Evolutionary conservation across 2,113 vertebrate genomes (phyloP).

Genomic region (Amazona guildingii): DNA sequence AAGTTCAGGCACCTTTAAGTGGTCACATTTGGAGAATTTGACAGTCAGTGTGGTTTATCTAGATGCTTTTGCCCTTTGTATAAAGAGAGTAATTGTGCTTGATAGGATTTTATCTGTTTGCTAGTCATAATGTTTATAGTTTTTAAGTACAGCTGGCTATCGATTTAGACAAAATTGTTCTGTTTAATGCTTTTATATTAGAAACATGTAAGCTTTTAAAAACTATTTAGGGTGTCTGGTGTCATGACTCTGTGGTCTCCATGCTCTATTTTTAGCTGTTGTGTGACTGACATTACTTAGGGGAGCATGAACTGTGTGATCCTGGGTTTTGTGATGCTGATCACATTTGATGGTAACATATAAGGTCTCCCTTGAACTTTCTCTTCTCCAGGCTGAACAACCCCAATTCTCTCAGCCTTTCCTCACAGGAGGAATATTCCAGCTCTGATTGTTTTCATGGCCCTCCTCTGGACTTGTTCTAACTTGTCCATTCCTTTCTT

Average conservation of each 20-base stretch:
- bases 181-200: neutral
- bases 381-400: neutral
- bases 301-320: neutral
- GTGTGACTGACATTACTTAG: neutral
- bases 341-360: neutral
- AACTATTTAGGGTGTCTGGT: neutral
- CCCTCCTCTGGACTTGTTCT: neutral
- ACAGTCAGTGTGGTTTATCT: neutral
- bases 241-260: neutral
- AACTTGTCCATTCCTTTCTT: neutral
- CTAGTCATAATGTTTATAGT: neutral
- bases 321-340: neutral
- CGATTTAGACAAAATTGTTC: neutral
- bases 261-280: neutral
- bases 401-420: neutral
- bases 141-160: neutral
- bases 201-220: neutral
- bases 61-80: neutral
- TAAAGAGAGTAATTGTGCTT: neutral
- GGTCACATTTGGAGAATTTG: neutral
- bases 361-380: neutral
- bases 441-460: neutral
- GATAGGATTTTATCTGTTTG: neutral
- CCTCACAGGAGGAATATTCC: neutral
- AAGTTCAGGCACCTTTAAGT: neutral